phyloP scores from a whole-genome alignment of 2,113 vertebrate species.

The Brachyhypopomus occidentalis region DNA sequence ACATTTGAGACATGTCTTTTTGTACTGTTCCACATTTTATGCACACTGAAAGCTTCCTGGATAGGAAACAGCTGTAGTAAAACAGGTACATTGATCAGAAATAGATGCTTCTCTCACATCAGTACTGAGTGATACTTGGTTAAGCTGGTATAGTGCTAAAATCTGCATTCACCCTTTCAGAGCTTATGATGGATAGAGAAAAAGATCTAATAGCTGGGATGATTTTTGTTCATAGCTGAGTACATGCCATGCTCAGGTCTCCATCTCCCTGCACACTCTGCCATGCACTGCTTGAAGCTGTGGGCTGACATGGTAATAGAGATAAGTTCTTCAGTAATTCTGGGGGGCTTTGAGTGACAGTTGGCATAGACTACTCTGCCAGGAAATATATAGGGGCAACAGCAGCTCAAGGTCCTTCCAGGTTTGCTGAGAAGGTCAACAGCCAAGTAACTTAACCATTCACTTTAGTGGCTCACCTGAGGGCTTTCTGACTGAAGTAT shows the following conservation, averaged over 20 bases:
- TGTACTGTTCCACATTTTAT: not conserved
- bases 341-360: slow-evolving; percentile 32
- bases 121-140: not conserved
- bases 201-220: not conserved
- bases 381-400: slow-evolving; percentile 33
- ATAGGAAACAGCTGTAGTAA: not conserved
- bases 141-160: not conserved
- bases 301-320: slow-evolving; percentile 21
- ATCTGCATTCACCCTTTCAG: slow-evolving; percentile 2
- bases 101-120: not conserved
- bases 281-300: slow-evolving; percentile 10
- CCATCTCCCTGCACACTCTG: not conserved
- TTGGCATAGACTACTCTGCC: slow-evolving; percentile 9
- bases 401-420: slow-evolving; percentile 31
- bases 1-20: not conserved
- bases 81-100: not conserved
- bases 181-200: not conserved
- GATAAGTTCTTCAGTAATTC: slow-evolving; percentile 39
- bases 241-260: not conserved
- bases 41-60: not conserved
- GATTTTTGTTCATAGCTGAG: not conserved
- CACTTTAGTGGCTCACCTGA: slow-evolving; percentile 27
- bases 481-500: slow-evolving; percentile 40
- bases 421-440: slow-evolving; percentile 36
- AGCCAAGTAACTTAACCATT: slow-evolving; percentile 30